phyloP scores from a whole-genome alignment of 2,888 invertebrate species.

The Leucozona laternaria region DNA sequence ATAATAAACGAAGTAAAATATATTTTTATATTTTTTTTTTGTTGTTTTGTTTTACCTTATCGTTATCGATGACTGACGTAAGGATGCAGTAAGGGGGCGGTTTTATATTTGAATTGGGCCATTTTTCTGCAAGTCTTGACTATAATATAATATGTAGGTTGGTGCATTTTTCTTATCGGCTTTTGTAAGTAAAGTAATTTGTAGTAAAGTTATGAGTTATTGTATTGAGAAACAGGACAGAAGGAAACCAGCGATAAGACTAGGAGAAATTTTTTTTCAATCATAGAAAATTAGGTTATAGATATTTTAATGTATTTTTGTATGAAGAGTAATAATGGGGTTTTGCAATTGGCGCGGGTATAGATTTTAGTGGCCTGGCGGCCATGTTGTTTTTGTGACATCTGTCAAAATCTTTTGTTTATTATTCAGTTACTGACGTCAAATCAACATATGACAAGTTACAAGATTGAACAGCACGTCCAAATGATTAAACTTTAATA shows the following conservation, averaged over 20 bases:
- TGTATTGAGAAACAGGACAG: conserved; percentile 32
- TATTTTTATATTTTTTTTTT: conserved; percentile 32
- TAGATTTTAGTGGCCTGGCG: too few relatives aligned
- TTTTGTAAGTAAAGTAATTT: conserved; percentile 36
- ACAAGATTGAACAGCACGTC: too few relatives aligned
- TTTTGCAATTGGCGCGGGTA: too few relatives aligned
- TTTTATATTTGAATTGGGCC: conserved; percentile 50
- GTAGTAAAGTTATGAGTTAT: conserved; percentile 42
- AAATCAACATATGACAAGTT: too few relatives aligned
- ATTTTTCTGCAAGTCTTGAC: conserved; percentile 23
- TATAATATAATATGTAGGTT: background rate
- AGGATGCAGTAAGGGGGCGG: conserved; percentile 26
- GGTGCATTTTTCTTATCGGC: conserved; percentile 52
- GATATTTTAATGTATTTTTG: background rate
- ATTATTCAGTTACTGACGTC: too few relatives aligned
- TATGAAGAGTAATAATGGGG: background rate
- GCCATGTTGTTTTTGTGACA: too few relatives aligned
- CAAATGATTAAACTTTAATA: too few relatives aligned
- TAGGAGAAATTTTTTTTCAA: background rate
- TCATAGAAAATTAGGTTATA: background rate
- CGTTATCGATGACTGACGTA: conserved; percentile 57
- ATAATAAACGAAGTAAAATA: conserved; percentile 50
- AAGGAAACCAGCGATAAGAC: conserved; percentile 20
- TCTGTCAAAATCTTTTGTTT: too few relatives aligned
- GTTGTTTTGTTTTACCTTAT: background rate